Percentiles rank a stretch among this genome's conserved stretches.
phyloP scores from a whole-genome alignment of 2,113 vertebrate species.

The Axis porcinus region DNA sequence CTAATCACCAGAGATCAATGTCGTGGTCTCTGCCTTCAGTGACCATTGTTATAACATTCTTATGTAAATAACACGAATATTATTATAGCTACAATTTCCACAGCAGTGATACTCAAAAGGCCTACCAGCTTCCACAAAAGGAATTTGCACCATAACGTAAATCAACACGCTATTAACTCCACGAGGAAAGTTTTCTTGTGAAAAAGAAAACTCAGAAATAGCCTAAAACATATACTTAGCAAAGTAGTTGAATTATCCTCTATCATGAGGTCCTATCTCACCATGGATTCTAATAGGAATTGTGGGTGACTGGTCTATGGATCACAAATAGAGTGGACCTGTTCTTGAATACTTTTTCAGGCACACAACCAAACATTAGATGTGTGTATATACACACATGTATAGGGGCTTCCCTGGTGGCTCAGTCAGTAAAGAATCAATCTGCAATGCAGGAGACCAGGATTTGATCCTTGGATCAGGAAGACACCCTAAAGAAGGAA shows the following conservation, averaged over 20 bases:
- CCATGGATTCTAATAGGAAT: background rate
- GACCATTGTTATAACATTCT: too few species aligned
- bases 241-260: background rate
- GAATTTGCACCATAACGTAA: background rate
- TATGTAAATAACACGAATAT: background rate
- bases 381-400: background rate
- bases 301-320: background rate
- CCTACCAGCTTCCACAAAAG: background rate
- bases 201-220: background rate
- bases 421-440: background rate
- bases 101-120: background rate
- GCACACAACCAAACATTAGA: too few species aligned
- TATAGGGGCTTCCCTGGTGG: background rate
- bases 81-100: background rate
- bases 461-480: background rate
- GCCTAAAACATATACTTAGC: background rate
- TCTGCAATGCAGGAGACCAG: background rate
- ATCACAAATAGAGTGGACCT: fast-evolving
- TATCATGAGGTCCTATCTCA: background rate
- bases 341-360: background rate
- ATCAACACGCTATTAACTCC: background rate
- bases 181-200: background rate
- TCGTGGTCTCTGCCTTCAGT: background rate
- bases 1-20: background rate
- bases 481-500: background rate